These are phyloP conservation scores for Petroica traversi DNA, from an alignment of 2,113 vertebrate genomes.

Conservation along the genomic window DNA sequence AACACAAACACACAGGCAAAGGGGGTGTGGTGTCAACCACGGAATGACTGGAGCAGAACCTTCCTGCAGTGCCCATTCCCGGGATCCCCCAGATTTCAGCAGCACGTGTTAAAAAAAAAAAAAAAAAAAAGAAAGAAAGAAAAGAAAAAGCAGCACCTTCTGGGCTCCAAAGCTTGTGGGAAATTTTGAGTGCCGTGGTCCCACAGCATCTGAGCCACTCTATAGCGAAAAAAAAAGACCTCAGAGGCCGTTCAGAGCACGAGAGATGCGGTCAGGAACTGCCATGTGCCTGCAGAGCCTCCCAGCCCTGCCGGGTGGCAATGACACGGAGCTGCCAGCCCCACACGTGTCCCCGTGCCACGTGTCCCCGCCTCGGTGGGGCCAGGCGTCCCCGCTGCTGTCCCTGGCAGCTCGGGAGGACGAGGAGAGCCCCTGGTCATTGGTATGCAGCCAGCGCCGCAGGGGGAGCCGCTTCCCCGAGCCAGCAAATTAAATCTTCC, in stretches of 20 bases:
- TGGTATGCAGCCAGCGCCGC: background rate
- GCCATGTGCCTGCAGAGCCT: background rate
- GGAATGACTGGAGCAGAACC: rapidly evolving
- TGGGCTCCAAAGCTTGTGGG: background rate
- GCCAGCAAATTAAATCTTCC: constrained; percentile 58
- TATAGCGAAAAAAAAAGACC: background rate
- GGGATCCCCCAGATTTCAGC: background rate
- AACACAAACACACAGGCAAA: background rate
- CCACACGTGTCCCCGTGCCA: background rate
- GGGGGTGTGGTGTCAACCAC: background rate
- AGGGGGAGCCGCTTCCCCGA: background rate
- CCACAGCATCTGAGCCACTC: background rate
- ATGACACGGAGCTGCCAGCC: rapidly evolving
- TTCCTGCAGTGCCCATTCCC: rapidly evolving
- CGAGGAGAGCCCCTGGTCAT: background rate
- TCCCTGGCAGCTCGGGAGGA: background rate
- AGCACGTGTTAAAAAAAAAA: rapidly evolving
- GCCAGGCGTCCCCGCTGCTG: background rate
- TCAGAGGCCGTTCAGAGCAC: background rate
- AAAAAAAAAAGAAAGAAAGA: too few relatives aligned
- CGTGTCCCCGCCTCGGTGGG: background rate
- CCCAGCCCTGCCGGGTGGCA: background rate
- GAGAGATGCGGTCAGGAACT: background rate
- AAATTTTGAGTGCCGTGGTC: rapidly evolving
- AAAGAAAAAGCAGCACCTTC: too few relatives aligned